phyloP scores from a whole-genome alignment of 2,888 invertebrate species.

The Brenthis ino region DNA sequence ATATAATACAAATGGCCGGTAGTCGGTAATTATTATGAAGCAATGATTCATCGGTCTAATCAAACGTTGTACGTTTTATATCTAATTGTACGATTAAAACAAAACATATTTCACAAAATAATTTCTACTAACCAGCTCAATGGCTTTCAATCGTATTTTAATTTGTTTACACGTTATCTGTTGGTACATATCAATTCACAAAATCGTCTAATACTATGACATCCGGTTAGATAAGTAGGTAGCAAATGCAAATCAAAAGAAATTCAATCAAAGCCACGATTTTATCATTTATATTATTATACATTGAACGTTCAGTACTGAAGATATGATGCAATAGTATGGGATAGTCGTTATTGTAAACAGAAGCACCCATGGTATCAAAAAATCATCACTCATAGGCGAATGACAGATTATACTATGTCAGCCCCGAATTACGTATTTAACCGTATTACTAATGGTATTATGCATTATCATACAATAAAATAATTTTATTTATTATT shows the following conservation, averaged over 20 bases:
- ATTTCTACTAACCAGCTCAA: no score
- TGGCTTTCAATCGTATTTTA: no score
- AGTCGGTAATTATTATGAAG: no score
- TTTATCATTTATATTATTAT: background rate
- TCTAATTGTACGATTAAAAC: no score
- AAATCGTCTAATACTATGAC: background rate
- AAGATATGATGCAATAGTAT: background rate
- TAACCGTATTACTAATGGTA: constrained; percentile 7
- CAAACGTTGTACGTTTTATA: no score
- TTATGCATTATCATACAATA: constrained; percentile 2
- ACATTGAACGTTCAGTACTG: background rate
- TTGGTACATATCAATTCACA: no score
- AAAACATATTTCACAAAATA: no score
- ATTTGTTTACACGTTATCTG: no score
- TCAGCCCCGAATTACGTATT: background rate
- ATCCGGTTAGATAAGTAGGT: constrained; percentile 9
- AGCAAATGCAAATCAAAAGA: background rate
- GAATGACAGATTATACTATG: background rate
- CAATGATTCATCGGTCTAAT: no score
- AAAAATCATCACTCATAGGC: background rate
- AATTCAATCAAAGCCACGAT: background rate
- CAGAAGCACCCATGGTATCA: background rate
- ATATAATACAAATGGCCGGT: no score
- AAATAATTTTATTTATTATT: background rate
- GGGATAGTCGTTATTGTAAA: background rate